Conservation (phyloP, 2,888 invertebrate genomes). For the Bimastos eiseni region DNA sequence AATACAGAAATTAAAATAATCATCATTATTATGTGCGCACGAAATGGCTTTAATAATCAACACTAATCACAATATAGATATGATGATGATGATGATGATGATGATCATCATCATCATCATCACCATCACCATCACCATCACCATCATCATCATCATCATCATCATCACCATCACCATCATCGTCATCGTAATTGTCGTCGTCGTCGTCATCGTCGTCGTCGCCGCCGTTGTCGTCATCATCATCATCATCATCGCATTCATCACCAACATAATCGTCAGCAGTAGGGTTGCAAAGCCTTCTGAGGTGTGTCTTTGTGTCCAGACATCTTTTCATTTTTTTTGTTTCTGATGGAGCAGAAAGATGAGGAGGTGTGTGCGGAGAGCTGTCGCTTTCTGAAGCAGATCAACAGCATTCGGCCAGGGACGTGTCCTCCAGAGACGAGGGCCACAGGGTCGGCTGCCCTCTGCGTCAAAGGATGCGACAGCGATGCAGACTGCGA, state of each 20-base stretch:
- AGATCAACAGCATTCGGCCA: constrained; percentile 35
- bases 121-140: constrained; percentile 20
- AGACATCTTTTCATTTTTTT: neutral
- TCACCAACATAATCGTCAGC: neutral
- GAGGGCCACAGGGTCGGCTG: constrained; percentile 33
- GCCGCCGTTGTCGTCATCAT: constrained; percentile 5
- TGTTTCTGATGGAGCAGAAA: neutral
- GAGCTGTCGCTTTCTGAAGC: constrained; percentile 33
- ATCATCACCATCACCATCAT: neutral
- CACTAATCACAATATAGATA: too few relatives aligned
- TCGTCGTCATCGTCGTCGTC: neutral
- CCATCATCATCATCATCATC: constrained; percentile 24
- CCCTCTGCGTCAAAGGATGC: constrained; percentile 33
- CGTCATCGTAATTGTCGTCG: neutral
- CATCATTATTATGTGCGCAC: constrained; percentile 28
- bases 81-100: too few relatives aligned
- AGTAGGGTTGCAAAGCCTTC: neutral
- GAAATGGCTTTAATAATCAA: too few relatives aligned
- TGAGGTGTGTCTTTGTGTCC: neutral
- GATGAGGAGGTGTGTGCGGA: constrained; percentile 30
- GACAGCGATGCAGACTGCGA: constrained; percentile 34
- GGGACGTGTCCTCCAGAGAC: constrained; percentile 36
- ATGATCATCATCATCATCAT: constrained; percentile 29
- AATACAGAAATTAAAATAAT: too few relatives aligned
- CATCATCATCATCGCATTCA: constrained; percentile 22